Evolutionary conservation across 23 tunicate species (phyloP).

Genomic region (Halocynthia roretzi): DNA sequence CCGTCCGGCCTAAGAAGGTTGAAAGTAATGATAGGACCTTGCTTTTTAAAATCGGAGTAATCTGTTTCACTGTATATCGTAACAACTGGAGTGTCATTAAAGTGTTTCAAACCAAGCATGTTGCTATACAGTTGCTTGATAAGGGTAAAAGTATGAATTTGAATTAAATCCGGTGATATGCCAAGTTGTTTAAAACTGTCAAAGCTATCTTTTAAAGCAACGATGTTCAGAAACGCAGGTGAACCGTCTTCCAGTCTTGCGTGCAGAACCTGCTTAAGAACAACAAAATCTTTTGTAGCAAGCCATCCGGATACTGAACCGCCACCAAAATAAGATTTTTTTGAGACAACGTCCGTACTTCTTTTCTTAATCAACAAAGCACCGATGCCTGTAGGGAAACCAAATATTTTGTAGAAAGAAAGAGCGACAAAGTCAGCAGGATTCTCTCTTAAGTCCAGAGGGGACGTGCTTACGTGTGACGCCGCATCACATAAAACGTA

Average conservation of each 20-base stretch:
- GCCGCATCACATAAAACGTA: constrained; percentile 62
- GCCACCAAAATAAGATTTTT: constrained; percentile 72
- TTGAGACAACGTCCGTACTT: constrained; percentile 14
- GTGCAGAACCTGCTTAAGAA: constrained; percentile 28
- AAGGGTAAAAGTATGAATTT: constrained; percentile 53
- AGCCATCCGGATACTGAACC: constrained; percentile 73
- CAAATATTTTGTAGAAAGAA: constrained; percentile 89
- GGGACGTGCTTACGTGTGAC: constrained; percentile 39
- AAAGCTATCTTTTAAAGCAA: constrained; percentile 72
- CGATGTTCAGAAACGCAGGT: constrained; percentile 41
- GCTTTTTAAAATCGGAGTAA: constrained; percentile 15
- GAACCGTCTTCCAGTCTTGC: constrained; percentile 77
- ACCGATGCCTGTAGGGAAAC: constrained; percentile 93
- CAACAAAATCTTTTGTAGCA: constrained; percentile 36
- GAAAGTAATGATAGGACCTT: constrained; percentile 71
- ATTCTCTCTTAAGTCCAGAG: constrained; percentile 23
- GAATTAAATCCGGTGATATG: constrained; percentile 18
- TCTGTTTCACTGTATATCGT: constrained; percentile 35
- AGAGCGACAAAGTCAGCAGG: constrained; percentile 69
- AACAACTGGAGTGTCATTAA: constrained; percentile 46
- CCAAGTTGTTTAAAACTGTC: constrained; percentile 26
- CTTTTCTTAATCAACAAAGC: constrained; percentile 56
- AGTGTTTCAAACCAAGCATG: constrained; percentile 36
- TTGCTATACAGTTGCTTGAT: constrained; percentile 21
- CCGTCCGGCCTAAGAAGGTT: constrained; percentile 32